Base-by-base conservation (phyloP, 2,888 invertebrate genomes). In the Netelia inedita region DNA sequence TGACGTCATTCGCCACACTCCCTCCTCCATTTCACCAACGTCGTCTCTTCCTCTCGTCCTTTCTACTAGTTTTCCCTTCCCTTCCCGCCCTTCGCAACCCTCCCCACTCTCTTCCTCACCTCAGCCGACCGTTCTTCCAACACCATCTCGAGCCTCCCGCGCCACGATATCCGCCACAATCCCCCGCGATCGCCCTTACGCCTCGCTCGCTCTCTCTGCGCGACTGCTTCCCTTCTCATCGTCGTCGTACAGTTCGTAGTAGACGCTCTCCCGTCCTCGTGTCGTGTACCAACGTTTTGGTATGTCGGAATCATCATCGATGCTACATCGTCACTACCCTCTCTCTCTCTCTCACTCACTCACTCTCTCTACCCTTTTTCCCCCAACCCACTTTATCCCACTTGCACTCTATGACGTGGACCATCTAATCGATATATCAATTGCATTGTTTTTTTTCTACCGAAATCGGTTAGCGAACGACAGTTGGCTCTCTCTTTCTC, bases 1-100 rank as follows among this genome's bases (percentile, higher is more conserved):
- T 93, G 93, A 93, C 93, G 93, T 93, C 93, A 93, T 92, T 91
- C 89, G 85, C 88, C 88, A 84, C 85, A 87, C 89, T 86, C 81
- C 81, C 82, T 86, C 82, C 74, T 69, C 68, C 72, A 41, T 66
- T 69, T 73, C 72, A 69, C 16, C 69, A 11, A 23, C 74, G 28
- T 65, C 41, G 43, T 41, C 79, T 46, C 69, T 14, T 41, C 66
- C 53, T 43, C 65, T 10, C 57, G 57, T n/a, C 41, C 19, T 23
- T 68, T 9, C 76, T 68, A 28, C 68, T 76, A 53, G 61, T 63
- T 23, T 11, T 35, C 61, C 63, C 65, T 10, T 41, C 21, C 19
- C 19, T 28, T 50, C 46, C 55, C 55, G 3, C 65, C 61, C 41
- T 21, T 63, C 79, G 19, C 46, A 3, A 46, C 3, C 74, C 28